Evolutionary conservation across 2,113 vertebrate species (phyloP), one percentile per base, ranked within the genome.

Genomic region (Eretmodus cyanostictus): DNA sequence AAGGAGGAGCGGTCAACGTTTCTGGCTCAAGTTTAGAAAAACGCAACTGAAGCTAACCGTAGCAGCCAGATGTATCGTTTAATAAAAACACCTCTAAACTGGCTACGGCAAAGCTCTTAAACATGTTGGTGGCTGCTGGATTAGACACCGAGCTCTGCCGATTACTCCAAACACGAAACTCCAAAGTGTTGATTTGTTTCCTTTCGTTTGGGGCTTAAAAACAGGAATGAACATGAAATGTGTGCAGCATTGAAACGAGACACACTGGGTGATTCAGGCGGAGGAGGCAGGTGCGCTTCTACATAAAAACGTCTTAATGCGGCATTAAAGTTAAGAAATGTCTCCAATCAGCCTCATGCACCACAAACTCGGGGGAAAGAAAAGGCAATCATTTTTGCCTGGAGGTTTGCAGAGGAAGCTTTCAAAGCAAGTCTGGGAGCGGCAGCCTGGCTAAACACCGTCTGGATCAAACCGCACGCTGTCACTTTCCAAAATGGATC

Each of bases 401-500:
- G 73, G 34, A 17, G 78, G 36, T 59, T 2, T 11, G 6, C 85
- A 86, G 47, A 36, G 36, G 84, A 90, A 80, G 91, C 45, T 78
- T 2, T 78, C 11, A 78, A 78, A 49, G 24, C 6, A 9, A 19
- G 71, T 3, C 71, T 31, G 42, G 42, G 42, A 49, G 71, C 6
- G 1, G 42, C 42, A 0, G 42, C 7, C 88, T 86, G 83, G 83
- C 81, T 90, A 81, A 80, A 88, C 2, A 24, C 29, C 2, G 81
- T 49, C 82, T 80, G 87, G 16, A 87, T 73, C 80, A 81, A 0
- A 84, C 83, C 0, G n/a, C 82, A 82, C 12, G n/a, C 85, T 80
- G 82, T 19, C 86, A 78, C 76, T 81, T 42, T 87, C 83, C 76
- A 84, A 87, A 86, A 79, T 84, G 86, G 86, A 86, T 89, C 63